Base-by-base conservation (phyloP, 2,797 vertebrate genomes). In the Propithecus deckenii region DNA sequence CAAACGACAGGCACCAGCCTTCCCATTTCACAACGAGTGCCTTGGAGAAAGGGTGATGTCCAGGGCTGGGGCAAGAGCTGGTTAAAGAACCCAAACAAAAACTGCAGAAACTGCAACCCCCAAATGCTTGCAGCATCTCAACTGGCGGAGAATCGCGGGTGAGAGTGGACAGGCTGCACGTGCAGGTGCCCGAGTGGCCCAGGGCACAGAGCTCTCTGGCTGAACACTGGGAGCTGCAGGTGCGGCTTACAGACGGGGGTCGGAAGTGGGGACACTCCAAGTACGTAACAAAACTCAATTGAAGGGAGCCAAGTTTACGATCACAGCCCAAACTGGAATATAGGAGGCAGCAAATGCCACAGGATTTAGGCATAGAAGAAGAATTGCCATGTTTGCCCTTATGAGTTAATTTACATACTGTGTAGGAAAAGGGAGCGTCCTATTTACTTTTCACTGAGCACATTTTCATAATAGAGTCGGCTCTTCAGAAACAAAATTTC, bases 221-320 rank as follows among this genome's bases (percentile, higher is more conserved):
- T 96, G 97, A 97, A 97, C 83, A 93, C 91, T 95, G 96, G 88
- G 97, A 97, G 97, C 95, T 50, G 98, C 98, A 99, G 98, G 98
- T 98, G 97, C 98, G 98, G 94, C 88, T 98, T 98, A 97, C 98
- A 98, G 97, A 98, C 91, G 98, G 98, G 97, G 98, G 97, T 96
- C 10, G 65, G 95, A 88, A 96, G 97, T 97, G 96, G 98, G 97
- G 98, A 88, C 52, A 32, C 86, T 98, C 98, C 98, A 98, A 98
- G 93, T 43, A 71, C 61, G 46, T 88, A 98, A 98, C 98, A 98
- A 98, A 98, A 98, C 96, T 97, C 97, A 74, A 98, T 96, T 98
- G 98, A 99, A 98, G 96, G 98, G 98, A 98, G 98, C 98, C 98
- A 98, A 96, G 93, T 97, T 97, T 96, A 96, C 98, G 96, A 97